Evolutionary conservation across 1,140 invertebrate genomes (phyloP).

Genomic region (Hesperophylax magnus): DNA sequence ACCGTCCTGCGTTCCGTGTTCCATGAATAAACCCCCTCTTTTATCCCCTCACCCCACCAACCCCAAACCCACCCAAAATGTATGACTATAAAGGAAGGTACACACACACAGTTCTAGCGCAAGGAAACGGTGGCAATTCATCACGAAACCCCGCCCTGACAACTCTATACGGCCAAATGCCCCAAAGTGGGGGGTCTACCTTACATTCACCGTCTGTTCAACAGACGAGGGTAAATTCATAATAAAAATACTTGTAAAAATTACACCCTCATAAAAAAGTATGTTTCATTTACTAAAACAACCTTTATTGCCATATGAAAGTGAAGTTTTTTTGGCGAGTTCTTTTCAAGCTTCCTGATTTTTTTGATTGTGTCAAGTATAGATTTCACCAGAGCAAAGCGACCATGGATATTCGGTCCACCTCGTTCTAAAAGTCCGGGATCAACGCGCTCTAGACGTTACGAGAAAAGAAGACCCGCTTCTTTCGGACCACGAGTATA

Average conservation of each 20-base stretch:
- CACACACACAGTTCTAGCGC: neutral
- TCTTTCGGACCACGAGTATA: slow-evolving; percentile 61
- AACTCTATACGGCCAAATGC: slow-evolving; percentile 68
- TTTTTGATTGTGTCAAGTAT: no score
- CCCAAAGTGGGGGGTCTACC: slow-evolving; percentile 54
- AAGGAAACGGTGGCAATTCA: slow-evolving; percentile 62
- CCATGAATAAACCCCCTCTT: slow-evolving; percentile 19
- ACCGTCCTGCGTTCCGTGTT: slow-evolving; percentile 7
- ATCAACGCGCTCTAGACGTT: slow-evolving; percentile 22
- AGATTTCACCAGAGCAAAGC: slow-evolving; percentile 37
- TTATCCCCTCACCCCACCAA: slow-evolving; percentile 4
- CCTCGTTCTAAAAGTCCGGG: slow-evolving; percentile 32
- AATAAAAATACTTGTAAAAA: neutral
- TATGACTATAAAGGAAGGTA: neutral
- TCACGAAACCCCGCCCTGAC: slow-evolving; percentile 71
- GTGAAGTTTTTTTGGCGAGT: neutral
- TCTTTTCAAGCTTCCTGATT: neutral
- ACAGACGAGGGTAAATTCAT: slow-evolving; percentile 47
- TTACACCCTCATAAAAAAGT: slow-evolving; percentile 43
- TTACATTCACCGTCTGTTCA: slow-evolving; percentile 55
- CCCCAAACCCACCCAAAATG: neutral
- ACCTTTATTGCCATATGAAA: no score
- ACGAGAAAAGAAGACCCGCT: slow-evolving; percentile 55
- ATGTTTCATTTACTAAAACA: slow-evolving; percentile 35
- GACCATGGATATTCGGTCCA: slow-evolving; percentile 59